Evolutionary conservation across 2,888 invertebrate species (phyloP).

Genomic region (Acleris laterana): DNA sequence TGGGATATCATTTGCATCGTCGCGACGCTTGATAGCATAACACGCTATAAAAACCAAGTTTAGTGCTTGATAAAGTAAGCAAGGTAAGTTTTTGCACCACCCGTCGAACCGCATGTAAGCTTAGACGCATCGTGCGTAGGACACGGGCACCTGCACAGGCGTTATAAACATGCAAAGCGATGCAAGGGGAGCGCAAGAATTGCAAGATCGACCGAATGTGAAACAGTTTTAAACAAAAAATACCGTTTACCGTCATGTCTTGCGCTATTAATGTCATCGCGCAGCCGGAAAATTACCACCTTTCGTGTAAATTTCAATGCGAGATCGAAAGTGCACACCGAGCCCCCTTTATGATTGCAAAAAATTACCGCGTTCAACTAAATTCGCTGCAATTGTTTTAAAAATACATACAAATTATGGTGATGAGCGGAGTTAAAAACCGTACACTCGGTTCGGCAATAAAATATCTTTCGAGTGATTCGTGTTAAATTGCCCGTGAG

Average conservation of each 20-base stretch:
- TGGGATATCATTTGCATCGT: constrained; percentile 15
- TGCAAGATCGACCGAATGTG: constrained; percentile 56
- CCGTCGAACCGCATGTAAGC: constrained; percentile 45
- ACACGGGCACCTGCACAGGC: constrained; percentile 49
- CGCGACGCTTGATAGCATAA: background rate
- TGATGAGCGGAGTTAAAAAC: constrained; percentile 62
- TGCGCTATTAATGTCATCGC: constrained; percentile 76
- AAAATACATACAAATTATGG: constrained; percentile 69
- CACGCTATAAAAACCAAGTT: constrained; percentile 13
- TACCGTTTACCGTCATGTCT: constrained; percentile 61
- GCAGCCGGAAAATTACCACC: constrained; percentile 76
- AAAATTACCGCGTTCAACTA: constrained; percentile 52
- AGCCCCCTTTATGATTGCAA: constrained; percentile 43
- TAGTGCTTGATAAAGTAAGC: constrained; percentile 13
- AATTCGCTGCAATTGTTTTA: constrained; percentile 59
- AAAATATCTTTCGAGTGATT: constrained; percentile 59
- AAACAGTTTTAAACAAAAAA: constrained; percentile 70
- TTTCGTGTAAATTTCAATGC: constrained; percentile 77
- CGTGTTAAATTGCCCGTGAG: constrained; percentile 71
- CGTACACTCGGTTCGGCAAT: constrained; percentile 59
- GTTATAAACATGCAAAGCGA: constrained; percentile 61
- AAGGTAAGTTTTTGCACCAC: constrained; percentile 40
- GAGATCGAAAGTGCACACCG: constrained; percentile 68
- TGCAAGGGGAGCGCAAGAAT: constrained; percentile 52
- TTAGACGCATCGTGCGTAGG: constrained; percentile 21